These are phyloP conservation scores for Oriolus oriolus DNA, from an alignment of 2,113 vertebrate genomes.

Conservation along the genomic window DNA sequence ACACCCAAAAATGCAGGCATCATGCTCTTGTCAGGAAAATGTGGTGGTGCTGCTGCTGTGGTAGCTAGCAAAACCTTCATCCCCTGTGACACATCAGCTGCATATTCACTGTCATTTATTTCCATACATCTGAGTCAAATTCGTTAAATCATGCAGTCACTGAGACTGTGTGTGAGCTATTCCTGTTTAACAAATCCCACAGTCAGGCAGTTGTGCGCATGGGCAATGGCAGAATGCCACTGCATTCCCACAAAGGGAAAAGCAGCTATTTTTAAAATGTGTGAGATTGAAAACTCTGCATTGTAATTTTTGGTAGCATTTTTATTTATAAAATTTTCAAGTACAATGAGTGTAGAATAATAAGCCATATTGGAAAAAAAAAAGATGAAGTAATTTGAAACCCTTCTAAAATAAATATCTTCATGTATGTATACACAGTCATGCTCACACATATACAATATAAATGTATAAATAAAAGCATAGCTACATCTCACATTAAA, in stretches of 20 bases:
- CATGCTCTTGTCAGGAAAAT: not conserved
- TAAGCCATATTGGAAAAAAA: not conserved
- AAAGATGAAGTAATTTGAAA: not conserved
- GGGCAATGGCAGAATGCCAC: not conserved
- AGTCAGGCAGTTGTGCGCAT: not conserved
- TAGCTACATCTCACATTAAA: not conserved
- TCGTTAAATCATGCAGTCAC: not conserved
- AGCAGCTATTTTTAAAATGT: constrained; percentile 1
- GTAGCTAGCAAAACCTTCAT: not conserved
- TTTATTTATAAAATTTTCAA: not conserved
- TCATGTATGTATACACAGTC: not conserved
- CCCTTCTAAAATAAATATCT: not conserved
- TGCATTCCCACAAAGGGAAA: not conserved
- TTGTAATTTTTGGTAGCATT: not conserved
- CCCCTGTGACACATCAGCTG: not conserved
- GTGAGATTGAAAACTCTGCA: not conserved
- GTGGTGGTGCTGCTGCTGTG: fast-evolving
- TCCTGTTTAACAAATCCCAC: not conserved
- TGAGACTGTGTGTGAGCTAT: not conserved
- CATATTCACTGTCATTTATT: not conserved
- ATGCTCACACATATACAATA: not conserved
- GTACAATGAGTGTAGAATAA: not conserved
- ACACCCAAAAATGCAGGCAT: constrained; percentile 14
- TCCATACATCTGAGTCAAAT: not conserved
- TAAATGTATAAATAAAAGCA: not conserved